Evolutionary conservation across 2,113 vertebrate species (phyloP), one percentile per base, ranked within the genome.

Genomic region (Siphamia tubifer): DNA sequence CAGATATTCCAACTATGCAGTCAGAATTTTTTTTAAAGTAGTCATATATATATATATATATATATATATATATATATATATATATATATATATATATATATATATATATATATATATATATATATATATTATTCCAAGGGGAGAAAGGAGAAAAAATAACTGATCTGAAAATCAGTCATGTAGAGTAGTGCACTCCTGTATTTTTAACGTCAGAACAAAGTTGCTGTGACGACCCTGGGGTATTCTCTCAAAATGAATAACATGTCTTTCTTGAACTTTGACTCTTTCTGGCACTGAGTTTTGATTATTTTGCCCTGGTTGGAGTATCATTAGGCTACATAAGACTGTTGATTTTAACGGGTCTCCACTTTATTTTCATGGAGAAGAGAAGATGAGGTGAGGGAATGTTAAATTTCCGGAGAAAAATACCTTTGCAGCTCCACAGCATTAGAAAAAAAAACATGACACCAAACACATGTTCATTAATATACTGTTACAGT

Each of bases 311-410:
- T 81, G 73, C 81, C 62, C 74, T 78, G 27, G 68, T 62, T 66
- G 44, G 69, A 82, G 85, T 73, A 81, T 84, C 83, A 90, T 91
- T 89, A n/a, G n/a, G n/a, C n/a, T n/a, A 84, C 73, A 74, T 77
- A 82, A 85, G 58, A 43, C 69, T 64, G 72, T 78, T 79, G 58
- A 79, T 86, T 90, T 78, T 68, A 84, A 63, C 74, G 74, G 51
- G 42, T 58, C 61, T 63, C 56, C 71, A 32, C 64, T 75, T 69
- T 71, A 42, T 75, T 64, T 70, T 74, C 68, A 73, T 25, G 15
- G 44, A 62, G 27, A 32, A 20, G 19, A 52, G 28, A 38, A 63
- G 76, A 67, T 60, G 36, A 81, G 64, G 43, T 55, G 69, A 69
- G 64, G 53, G 43, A 73, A 73, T 48, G 48, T 65, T 45, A 44